These are phyloP conservation scores for Herminia tarsipennalis DNA, from an alignment of 2,888 invertebrate species.

Conservation along the genomic window DNA sequence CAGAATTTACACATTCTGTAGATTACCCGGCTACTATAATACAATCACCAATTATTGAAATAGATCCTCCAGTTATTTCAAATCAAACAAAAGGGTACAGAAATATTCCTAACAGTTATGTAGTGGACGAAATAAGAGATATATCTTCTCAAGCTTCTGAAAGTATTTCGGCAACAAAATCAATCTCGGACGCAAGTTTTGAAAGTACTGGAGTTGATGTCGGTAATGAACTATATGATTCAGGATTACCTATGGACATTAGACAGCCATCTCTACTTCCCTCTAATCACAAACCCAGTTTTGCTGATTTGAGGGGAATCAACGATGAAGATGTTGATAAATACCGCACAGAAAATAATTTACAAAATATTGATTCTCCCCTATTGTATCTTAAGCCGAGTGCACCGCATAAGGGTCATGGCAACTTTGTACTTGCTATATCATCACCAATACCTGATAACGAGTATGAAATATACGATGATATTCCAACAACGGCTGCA, in stretches of 20 bases:
- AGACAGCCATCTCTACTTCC: slow-evolving; percentile 52
- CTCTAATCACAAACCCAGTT: slow-evolving; percentile 64
- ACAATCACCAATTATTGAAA: slow-evolving; percentile 89
- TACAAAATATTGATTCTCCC: slow-evolving; percentile 86
- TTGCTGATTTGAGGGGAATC: slow-evolving; percentile 74
- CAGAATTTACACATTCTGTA: slow-evolving; percentile 89
- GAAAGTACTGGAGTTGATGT: slow-evolving; percentile 72
- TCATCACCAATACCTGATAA: slow-evolving; percentile 61
- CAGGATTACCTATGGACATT: slow-evolving; percentile 58
- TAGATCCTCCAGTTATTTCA: slow-evolving; percentile 66
- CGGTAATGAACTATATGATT: slow-evolving; percentile 70
- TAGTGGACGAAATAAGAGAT: slow-evolving; percentile 75
- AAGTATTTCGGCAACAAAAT: slow-evolving; percentile 73
- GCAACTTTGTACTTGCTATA: slow-evolving; percentile 66
- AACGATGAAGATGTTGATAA: slow-evolving; percentile 77
- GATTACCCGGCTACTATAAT: slow-evolving; percentile 90
- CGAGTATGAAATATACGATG: slow-evolving; percentile 79
- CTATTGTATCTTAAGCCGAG: slow-evolving; percentile 82
- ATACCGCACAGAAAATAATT: slow-evolving; percentile 75
- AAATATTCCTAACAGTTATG: slow-evolving; percentile 71
- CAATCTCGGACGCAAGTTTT: slow-evolving; percentile 73
- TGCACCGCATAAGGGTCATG: slow-evolving; percentile 83
- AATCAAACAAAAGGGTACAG: slow-evolving; percentile 74
- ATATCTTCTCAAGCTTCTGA: slow-evolving; percentile 83
- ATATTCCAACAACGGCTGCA: slow-evolving; percentile 60